Conservation (phyloP, 2,797 vertebrate genomes). For the Hydrolagus colliei region DNA sequence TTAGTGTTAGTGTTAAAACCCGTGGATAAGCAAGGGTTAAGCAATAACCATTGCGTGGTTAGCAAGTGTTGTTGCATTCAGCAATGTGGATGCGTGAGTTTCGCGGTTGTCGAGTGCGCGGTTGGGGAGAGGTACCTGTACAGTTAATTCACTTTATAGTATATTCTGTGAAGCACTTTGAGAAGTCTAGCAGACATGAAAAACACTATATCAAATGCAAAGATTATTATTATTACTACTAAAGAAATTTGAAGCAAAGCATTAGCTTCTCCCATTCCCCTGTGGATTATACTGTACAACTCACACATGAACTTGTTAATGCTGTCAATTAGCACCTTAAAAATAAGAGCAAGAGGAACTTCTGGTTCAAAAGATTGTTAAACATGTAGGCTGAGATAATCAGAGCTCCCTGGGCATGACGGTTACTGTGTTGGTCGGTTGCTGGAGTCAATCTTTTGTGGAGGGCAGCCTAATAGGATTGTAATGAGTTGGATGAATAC, state of each 20-base stretch:
- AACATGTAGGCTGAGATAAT: not conserved
- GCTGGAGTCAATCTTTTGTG: not conserved
- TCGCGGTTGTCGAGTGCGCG: no score
- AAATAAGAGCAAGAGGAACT: not conserved
- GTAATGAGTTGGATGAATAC: not conserved
- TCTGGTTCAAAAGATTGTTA: not conserved
- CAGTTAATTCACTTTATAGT: no score
- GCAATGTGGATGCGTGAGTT: no score
- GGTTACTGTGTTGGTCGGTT: no score
- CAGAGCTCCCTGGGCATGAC: not conserved
- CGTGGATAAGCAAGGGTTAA: no score
- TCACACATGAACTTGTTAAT: not conserved
- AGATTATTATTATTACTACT: not conserved
- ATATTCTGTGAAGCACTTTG: no score
- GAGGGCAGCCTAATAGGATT: not conserved
- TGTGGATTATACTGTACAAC: not conserved
- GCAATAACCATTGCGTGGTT: no score
- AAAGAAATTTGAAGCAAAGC: not conserved
- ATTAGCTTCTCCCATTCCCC: not conserved
- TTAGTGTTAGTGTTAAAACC: no score
- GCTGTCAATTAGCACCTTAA: not conserved
- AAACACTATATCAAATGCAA: no score
- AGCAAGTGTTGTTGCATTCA: no score
- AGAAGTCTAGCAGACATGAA: no score
- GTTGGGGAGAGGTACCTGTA: no score